Evolutionary conservation across 1,140 invertebrate genomes (phyloP), one percentile per base, ranked within the genome.

Genomic region (Drosophila lacertosa): DNA sequence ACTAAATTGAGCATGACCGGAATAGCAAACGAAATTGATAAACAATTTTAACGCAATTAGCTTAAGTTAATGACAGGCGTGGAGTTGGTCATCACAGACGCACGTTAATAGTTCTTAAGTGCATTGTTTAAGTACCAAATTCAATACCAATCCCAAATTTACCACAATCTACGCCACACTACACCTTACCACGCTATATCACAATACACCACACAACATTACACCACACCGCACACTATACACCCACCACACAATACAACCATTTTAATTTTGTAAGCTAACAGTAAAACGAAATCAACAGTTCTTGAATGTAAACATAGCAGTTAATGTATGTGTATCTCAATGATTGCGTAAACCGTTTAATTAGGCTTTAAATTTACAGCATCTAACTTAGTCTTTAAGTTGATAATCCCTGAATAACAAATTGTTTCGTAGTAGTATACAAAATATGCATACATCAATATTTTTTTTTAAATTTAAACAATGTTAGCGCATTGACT

Each of bases 281-380:
- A 18, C 16, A 11, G 22, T 5, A 39, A 35, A 13, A 35, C n/a
- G n/a, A n/a, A 5, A 2, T 18, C 26, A n/a, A 20, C 4, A 18
- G 53, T 42, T 42, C 15, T 29, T n/a, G 10, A 42, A 35, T 35
- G 18, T 47, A 45, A 33, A 45, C 40, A 45, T 58, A 33, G 57
- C 18, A 37, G 20, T 15, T 39, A 47, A 59, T 37, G 13, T 4
- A 13, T 15, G 32, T 48, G 24, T 48, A 48, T 59, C 13, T 48
- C 32, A 13, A 33, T 33, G 20, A 58, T 32, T 59, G 29, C 22
- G 7, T 50, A 60, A 29, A 9, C 4, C 55, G 7, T 47, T 45
- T 35, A 2, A 20, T 44, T 59, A 20, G 57, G 15, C 5, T 16
- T 40, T 50, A 42, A 62, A 26, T n/a, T 22, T 5, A 16, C 51